These are phyloP conservation scores for Polydrusus cervinus DNA, from an alignment of 2,888 invertebrate species.

Conservation along the genomic window DNA sequence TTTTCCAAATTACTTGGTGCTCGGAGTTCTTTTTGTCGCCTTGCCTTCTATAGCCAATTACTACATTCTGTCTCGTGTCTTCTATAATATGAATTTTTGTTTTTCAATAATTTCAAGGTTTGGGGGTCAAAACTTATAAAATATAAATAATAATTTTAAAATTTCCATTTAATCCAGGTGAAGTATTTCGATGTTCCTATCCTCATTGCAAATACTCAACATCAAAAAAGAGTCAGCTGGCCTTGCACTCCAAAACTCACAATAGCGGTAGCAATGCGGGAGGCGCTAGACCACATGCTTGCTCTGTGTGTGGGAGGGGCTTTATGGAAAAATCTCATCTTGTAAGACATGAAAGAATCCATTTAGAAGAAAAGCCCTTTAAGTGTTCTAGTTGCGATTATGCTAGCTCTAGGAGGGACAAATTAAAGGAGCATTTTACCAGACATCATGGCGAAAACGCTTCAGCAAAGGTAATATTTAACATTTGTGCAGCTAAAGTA, in stretches of 20 bases:
- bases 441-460: slow-evolving; percentile 73
- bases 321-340: slow-evolving; percentile 81
- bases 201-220: slow-evolving; percentile 77
- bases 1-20: too few species aligned
- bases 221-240: slow-evolving; percentile 78
- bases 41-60: too few species aligned
- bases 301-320: slow-evolving; percentile 72
- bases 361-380: slow-evolving; percentile 78
- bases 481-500: too few species aligned
- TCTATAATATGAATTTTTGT: too few species aligned
- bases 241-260: slow-evolving; percentile 79
- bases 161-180: slow-evolving; percentile 66
- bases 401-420: slow-evolving; percentile 78
- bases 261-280: slow-evolving; percentile 64
- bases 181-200: slow-evolving; percentile 78
- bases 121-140: too few species aligned
- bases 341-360: slow-evolving; percentile 79
- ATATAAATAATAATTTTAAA: too few species aligned
- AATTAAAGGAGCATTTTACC: slow-evolving; percentile 76
- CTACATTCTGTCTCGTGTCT: too few species aligned
- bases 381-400: slow-evolving; percentile 79
- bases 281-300: slow-evolving; percentile 71
- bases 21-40: too few species aligned
- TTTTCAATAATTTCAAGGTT: too few species aligned
- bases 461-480: slow-evolving; percentile 67